phyloP scores from a whole-genome alignment of 2,888 invertebrate species.

The Plebejus argus region DNA sequence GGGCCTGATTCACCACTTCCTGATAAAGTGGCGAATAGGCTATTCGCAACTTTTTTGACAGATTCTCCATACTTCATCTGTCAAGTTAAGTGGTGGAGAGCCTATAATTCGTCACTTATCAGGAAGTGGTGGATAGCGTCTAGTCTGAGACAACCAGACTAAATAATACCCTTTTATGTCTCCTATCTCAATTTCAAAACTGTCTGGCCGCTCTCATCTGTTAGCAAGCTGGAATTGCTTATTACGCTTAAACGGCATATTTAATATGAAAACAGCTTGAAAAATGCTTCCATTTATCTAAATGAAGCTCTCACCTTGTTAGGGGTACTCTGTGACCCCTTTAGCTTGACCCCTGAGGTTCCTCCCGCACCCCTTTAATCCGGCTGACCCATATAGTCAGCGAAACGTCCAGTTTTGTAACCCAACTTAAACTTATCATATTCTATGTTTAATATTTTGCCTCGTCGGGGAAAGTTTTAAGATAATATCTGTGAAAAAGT shows the following conservation, averaged over 20 bases:
- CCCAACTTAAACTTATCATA: not conserved
- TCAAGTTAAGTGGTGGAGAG: no score
- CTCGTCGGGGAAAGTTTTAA: not conserved
- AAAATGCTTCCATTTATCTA: slow-evolving; percentile 6
- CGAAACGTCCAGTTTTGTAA: slow-evolving; percentile 8
- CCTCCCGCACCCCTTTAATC: not conserved
- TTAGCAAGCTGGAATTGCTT: not conserved
- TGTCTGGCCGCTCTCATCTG: not conserved
- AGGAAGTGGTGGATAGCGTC: no score
- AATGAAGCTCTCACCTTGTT: slow-evolving; percentile 18
- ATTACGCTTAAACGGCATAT: not conserved
- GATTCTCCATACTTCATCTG: no score
- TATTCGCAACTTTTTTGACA: no score
- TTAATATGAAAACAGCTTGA: slow-evolving; percentile 7
- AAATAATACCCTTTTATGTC: not conserved
- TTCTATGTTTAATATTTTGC: slow-evolving; percentile 3
- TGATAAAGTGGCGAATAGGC: no score
- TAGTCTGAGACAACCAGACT: not conserved
- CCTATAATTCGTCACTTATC: no score
- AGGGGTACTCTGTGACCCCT: not conserved
- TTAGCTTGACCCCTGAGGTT: not conserved
- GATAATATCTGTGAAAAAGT: not conserved
- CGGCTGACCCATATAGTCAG: slow-evolving; percentile 12
- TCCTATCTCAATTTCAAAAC: not conserved
- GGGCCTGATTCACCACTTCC: no score